phyloP scores from a whole-genome alignment of 2,797 vertebrate genomes.

The Onychomys leucogaster region DNA sequence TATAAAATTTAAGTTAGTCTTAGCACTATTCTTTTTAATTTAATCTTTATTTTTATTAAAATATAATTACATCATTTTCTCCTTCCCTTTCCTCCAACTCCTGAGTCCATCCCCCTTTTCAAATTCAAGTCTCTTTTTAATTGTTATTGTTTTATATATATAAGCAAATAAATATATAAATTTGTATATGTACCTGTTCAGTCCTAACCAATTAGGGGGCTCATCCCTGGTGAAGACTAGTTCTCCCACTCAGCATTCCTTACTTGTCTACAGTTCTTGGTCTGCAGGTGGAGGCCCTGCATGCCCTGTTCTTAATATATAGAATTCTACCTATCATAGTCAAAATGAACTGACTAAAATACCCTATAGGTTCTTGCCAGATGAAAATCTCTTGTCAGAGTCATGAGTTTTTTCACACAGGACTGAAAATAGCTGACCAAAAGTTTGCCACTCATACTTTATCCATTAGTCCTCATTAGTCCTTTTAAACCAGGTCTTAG shows the following conservation, averaged over 20 bases:
- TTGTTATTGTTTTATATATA: not conserved
- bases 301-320: not conserved
- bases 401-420: not conserved
- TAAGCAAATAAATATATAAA: not conserved
- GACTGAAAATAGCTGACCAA: not conserved
- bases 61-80: not conserved
- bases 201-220: not conserved
- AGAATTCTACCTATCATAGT: slow-evolving; percentile 33
- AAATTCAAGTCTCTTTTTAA: not conserved
- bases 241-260: not conserved
- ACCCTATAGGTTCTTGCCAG: slow-evolving; percentile 21
- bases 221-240: not conserved
- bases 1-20: slow-evolving; percentile 38
- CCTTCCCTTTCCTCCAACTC: not conserved
- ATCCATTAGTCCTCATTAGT: slow-evolving; percentile 30
- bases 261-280: not conserved
- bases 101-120: not conserved
- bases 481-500: slow-evolving; percentile 18
- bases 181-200: not conserved
- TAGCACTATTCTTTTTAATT: not conserved
- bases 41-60: not conserved
- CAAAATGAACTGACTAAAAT: slow-evolving; percentile 64
- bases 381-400: slow-evolving; percentile 33
- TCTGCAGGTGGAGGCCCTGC: not conserved
- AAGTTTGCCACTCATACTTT: slow-evolving; percentile 33